A percentile compares a stretch with the other conserved stretches of the same genome.
Conservation (phyloP, 2,113 vertebrate genomes). For the Ammodytes marinus region DNA sequence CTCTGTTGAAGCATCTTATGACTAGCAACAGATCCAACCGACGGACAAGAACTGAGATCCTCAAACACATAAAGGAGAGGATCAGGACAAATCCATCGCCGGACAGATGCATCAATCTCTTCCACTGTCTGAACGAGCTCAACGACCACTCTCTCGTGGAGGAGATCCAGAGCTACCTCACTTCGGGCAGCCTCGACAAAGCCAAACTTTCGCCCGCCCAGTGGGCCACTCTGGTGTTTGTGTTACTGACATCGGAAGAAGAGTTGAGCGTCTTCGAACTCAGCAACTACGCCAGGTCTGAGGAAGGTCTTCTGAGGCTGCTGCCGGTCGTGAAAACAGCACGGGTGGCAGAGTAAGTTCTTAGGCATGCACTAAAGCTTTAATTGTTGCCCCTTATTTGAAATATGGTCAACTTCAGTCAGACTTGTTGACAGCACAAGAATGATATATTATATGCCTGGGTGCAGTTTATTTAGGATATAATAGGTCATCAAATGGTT, state of each 20-base stretch:
- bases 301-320: conserved; percentile 70
- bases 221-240: conserved; percentile 74
- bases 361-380: neutral
- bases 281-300: conserved; percentile 65
- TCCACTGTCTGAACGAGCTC: conserved; percentile 78
- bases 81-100: conserved; percentile 50
- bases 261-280: conserved; percentile 68
- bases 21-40: conserved; percentile 46
- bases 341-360: conserved; percentile 59
- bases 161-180: conserved; percentile 71
- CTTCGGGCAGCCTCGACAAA: conserved; percentile 29
- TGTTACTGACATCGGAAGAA: conserved; percentile 74
- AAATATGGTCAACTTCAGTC: neutral
- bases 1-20: conserved; percentile 58
- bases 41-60: conserved; percentile 48
- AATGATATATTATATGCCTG: too few species aligned
- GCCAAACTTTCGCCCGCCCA: conserved; percentile 62
- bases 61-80: conserved; percentile 70
- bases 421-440: too few species aligned
- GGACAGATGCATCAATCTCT: conserved; percentile 74
- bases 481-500: too few species aligned
- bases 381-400: neutral
- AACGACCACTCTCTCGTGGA: conserved; percentile 69
- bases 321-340: conserved; percentile 72
- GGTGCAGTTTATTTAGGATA: too few species aligned